Conservation (phyloP, 2,797 vertebrate species). For the Mus caroli region DNA sequence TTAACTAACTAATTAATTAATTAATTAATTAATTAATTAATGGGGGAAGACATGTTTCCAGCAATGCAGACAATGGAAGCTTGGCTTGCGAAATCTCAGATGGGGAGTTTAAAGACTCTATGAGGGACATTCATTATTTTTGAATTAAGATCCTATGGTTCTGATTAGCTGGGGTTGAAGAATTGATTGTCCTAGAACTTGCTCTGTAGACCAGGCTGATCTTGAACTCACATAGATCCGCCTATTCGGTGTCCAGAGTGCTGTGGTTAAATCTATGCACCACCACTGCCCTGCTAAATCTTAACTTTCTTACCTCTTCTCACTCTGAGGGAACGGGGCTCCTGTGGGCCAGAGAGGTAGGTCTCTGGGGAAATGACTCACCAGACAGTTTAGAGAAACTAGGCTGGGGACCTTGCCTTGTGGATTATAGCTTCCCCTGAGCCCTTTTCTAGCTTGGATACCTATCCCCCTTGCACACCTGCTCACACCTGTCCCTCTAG, state of each 20-base stretch:
- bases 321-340: neutral
- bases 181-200: neutral
- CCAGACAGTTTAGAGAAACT: neutral
- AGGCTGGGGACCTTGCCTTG: neutral
- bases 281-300: neutral
- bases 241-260: neutral
- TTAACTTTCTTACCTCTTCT: neutral
- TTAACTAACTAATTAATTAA: too few species aligned
- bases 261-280: neutral
- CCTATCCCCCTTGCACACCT: neutral
- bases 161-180: neutral
- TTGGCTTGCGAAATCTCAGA: neutral
- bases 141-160: neutral
- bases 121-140: neutral
- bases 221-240: neutral
- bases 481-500: neutral
- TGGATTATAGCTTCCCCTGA: neutral
- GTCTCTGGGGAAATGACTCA: neutral
- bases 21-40: too few species aligned
- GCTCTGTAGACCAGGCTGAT: neutral
- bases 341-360: neutral
- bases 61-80: neutral
- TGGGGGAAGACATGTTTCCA: neutral
- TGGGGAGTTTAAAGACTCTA: neutral
- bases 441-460: neutral